Conservation (phyloP, 1,140 invertebrate genomes). For the Pseudachorutes palmiensis region DNA sequence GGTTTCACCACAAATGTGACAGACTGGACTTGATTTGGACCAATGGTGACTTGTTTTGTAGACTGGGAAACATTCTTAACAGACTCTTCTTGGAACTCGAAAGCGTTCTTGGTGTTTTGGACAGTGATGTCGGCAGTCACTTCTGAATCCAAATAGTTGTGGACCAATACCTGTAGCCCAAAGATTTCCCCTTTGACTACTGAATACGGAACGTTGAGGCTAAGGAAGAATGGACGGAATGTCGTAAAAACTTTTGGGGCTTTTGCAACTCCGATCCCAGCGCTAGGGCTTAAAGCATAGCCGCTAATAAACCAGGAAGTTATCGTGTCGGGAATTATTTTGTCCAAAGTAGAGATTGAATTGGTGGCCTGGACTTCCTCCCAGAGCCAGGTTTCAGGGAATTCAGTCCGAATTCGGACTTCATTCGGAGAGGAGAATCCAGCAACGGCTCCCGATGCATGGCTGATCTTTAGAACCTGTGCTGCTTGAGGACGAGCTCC, state of each 20-base stretch:
- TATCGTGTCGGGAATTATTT: constrained; percentile 72
- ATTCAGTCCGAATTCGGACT: constrained; percentile 20
- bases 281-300: constrained; percentile 74
- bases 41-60: constrained; percentile 9
- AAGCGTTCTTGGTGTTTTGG: constrained; percentile 11
- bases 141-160: constrained; percentile 55
- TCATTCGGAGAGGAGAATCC: not conserved
- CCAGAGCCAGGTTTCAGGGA: constrained; percentile 50
- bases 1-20: constrained; percentile 21
- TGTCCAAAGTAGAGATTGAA: constrained; percentile 46
- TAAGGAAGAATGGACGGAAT: constrained; percentile 31
- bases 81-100: constrained; percentile 15
- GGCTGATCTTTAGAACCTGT: not conserved
- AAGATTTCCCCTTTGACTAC: constrained; percentile 34
- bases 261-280: constrained; percentile 44
- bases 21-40: constrained; percentile 10
- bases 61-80: not conserved
- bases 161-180: constrained; percentile 58
- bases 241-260: constrained; percentile 9
- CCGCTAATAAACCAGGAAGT: constrained; percentile 87
- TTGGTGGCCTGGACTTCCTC: constrained; percentile 46
- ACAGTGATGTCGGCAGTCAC: constrained; percentile 15
- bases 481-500: not conserved
- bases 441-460: not conserved
- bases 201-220: constrained; percentile 26